phyloP scores from a whole-genome alignment of 2,888 invertebrate species.

The Hoplodrina blanda region DNA sequence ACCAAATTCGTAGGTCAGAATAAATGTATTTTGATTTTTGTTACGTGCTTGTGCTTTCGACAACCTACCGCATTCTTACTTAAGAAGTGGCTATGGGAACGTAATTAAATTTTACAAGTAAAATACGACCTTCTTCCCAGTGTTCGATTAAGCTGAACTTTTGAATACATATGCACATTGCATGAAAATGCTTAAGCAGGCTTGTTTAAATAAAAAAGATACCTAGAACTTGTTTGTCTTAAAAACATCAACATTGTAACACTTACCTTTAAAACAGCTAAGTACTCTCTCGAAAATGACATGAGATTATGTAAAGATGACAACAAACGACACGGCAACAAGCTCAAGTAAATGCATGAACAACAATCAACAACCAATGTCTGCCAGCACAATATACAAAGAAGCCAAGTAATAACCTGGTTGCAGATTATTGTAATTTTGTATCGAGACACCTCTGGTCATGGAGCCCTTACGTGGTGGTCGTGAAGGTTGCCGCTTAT shows the following conservation, averaged over 20 bases:
- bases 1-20: neutral
- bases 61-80: too few relatives aligned
- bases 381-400: slow-evolving; percentile 47
- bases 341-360: slow-evolving; percentile 18
- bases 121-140: too few relatives aligned
- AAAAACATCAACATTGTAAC: neutral
- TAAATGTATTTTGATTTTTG: neutral
- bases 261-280: slow-evolving; percentile 8
- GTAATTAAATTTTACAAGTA: too few relatives aligned
- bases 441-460: slow-evolving; percentile 88
- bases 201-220: too few relatives aligned
- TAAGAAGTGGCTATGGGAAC: too few relatives aligned
- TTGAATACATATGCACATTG: too few relatives aligned
- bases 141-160: too few relatives aligned
- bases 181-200: too few relatives aligned
- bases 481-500: slow-evolving; percentile 91
- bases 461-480: slow-evolving; percentile 95
- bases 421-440: slow-evolving; percentile 81
- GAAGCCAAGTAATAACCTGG: slow-evolving; percentile 75
- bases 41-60: neutral
- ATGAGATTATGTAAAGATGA: slow-evolving; percentile 20
- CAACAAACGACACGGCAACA: slow-evolving; percentile 1
- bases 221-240: neutral
- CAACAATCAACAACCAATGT: slow-evolving; percentile 29
- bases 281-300: neutral